Evolutionary conservation across 2,797 vertebrate genomes (phyloP).

Genomic region (Columba guinea): DNA sequence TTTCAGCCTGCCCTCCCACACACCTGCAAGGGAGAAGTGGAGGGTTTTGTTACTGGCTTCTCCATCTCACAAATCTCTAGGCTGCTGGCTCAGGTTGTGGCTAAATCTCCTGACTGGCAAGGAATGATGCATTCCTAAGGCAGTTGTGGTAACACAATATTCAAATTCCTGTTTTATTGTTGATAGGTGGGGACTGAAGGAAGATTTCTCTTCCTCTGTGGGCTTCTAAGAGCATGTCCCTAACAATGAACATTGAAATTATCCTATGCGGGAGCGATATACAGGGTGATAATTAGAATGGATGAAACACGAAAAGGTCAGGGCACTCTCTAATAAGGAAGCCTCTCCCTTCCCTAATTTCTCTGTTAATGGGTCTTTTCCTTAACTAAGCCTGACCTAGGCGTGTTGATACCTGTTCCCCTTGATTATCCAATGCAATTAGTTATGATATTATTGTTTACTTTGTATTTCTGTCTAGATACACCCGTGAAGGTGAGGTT

Average conservation of each 20-base stretch:
- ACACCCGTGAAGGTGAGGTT: background rate
- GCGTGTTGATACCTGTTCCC: background rate
- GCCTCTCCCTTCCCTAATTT: slow-evolving; percentile 54
- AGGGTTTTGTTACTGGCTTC: background rate
- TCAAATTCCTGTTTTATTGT: background rate
- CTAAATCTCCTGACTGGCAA: background rate
- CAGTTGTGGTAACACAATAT: background rate
- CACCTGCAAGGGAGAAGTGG: background rate
- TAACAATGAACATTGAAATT: background rate
- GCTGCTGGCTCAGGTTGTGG: accelerated
- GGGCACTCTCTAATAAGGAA: slow-evolving; percentile 45
- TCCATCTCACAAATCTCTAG: background rate
- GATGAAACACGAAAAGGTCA: slow-evolving; percentile 9
- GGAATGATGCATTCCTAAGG: background rate
- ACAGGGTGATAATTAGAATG: background rate
- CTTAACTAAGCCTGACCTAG: background rate
- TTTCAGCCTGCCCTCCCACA: accelerated
- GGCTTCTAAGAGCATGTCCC: background rate
- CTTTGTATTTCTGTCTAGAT: slow-evolving; percentile 15
- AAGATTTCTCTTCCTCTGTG: background rate
- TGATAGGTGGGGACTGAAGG: background rate
- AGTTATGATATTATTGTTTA: slow-evolving; percentile 31
- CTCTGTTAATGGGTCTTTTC: slow-evolving; percentile 29
- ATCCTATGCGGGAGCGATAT: background rate
- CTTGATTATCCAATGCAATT: slow-evolving; percentile 37